These are phyloP conservation scores for Solenopsis invicta DNA, from an alignment of 1,140 invertebrate genomes.

Conservation along the genomic window DNA sequence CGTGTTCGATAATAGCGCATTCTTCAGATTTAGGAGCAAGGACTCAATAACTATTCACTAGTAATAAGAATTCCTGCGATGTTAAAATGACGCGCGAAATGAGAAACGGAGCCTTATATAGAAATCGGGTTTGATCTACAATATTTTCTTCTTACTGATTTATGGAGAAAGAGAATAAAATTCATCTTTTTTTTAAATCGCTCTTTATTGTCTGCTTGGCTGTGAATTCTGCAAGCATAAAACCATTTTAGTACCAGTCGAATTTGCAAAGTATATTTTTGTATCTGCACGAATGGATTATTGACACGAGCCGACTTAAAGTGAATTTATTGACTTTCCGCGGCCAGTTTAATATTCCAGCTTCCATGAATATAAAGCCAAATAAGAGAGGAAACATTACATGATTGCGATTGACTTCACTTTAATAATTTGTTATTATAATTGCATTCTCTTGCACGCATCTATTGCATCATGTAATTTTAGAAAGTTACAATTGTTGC, in stretches of 20 bases:
- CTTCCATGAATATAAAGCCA: slow-evolving; percentile 34
- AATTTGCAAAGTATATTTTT: slow-evolving; percentile 46
- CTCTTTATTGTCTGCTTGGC: slow-evolving; percentile 28
- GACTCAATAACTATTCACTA: slow-evolving; percentile 24
- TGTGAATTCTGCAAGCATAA: slow-evolving; percentile 37
- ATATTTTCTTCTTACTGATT: slow-evolving; percentile 1
- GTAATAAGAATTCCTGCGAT: slow-evolving; percentile 22
- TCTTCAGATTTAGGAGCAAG: slow-evolving; percentile 34
- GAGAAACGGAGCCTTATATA: neutral
- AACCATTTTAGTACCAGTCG: slow-evolving; percentile 37
- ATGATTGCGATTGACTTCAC: neutral
- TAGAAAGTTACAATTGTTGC: slow-evolving; percentile 11
- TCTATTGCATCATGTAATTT: neutral
- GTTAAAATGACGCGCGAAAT: neutral
- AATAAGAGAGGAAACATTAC: slow-evolving; percentile 1
- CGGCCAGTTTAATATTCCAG: slow-evolving; percentile 46
- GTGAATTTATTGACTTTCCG: slow-evolving; percentile 60
- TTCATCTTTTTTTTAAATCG: neutral
- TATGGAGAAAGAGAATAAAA: neutral
- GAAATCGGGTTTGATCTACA: neutral
- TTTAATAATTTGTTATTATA: slow-evolving; percentile 22
- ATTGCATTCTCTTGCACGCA: neutral
- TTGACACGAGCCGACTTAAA: slow-evolving; percentile 54
- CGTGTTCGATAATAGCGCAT: slow-evolving; percentile 1
- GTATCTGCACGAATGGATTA: slow-evolving; percentile 48